Conservation (phyloP, 1,140 invertebrate species). For the Rhopalosiphum maidis region DNA sequence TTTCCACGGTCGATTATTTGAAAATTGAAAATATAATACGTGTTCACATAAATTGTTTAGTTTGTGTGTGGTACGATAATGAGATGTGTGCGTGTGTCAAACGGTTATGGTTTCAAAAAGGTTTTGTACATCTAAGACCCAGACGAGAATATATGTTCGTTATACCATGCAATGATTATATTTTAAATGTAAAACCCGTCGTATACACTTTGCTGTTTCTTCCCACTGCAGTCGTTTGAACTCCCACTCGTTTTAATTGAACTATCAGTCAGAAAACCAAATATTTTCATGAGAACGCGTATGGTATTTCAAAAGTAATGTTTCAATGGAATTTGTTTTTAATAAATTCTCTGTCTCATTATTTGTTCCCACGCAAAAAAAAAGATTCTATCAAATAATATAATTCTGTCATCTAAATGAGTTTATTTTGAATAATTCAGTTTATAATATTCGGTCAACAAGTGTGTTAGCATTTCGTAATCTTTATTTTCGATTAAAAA, state of each 20-base stretch:
- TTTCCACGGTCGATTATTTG: not conserved
- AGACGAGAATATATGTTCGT: not conserved
- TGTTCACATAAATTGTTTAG: conserved; percentile 25
- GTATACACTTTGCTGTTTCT: not conserved
- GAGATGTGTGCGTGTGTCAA: conserved; percentile 27
- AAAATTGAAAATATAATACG: conserved; percentile 9
- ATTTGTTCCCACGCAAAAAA: conserved; percentile 31
- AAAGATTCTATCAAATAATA: not conserved
- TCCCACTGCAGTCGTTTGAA: conserved; percentile 24
- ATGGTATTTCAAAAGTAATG: conserved; percentile 4
- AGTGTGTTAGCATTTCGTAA: not conserved
- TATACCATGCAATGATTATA: not conserved
- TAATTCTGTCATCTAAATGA: not conserved
- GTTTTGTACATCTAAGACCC: not conserved
- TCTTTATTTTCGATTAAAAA: not conserved
- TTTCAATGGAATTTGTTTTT: conserved; percentile 39
- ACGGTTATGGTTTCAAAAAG: not conserved
- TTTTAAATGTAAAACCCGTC: not conserved
- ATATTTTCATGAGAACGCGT: not conserved
- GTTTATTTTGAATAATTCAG: not conserved
- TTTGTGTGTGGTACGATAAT: conserved; percentile 30
- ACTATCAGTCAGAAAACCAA: conserved; percentile 21
- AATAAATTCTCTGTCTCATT: conserved; percentile 10
- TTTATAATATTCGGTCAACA: not conserved
- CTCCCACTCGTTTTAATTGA: conserved; percentile 15